Conservation (phyloP, 2,888 invertebrate species). For the Metopia argyrocephala region DNA sequence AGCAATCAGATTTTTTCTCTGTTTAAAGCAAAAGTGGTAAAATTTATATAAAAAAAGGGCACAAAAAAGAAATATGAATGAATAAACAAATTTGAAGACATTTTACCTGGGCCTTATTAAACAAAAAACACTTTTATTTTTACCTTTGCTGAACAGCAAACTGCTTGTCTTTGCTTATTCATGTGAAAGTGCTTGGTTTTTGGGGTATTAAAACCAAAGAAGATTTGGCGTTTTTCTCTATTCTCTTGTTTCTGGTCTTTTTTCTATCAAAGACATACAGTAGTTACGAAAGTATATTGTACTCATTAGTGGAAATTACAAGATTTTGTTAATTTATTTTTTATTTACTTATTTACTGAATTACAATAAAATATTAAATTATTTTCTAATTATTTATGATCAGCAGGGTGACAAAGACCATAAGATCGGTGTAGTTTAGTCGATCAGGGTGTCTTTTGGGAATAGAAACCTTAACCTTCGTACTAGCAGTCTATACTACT, state of each 20-base stretch:
- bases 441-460: too few relatives aligned
- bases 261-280: neutral
- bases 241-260: too few relatives aligned
- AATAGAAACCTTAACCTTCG: too few relatives aligned
- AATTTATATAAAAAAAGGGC: neutral
- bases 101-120: conserved; percentile 56
- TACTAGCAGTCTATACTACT: too few relatives aligned
- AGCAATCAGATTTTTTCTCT: neutral
- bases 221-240: neutral
- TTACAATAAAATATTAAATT: too few relatives aligned
- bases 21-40: neutral
- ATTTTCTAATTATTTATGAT: too few relatives aligned
- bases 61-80: neutral
- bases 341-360: too few relatives aligned
- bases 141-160: conserved; percentile 20
- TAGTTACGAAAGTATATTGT: neutral
- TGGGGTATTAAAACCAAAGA: conserved; percentile 13
- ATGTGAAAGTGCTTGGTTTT: conserved; percentile 42
- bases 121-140: conserved; percentile 18
- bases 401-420: too few relatives aligned
- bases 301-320: too few relatives aligned
- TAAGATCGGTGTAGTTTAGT: too few relatives aligned
- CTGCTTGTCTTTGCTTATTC: conserved; percentile 52
- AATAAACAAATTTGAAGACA: conserved; percentile 21
- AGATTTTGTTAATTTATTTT: too few relatives aligned